Conservation (phyloP, 1,140 invertebrate genomes). For the Trichogramma pretiosum region DNA sequence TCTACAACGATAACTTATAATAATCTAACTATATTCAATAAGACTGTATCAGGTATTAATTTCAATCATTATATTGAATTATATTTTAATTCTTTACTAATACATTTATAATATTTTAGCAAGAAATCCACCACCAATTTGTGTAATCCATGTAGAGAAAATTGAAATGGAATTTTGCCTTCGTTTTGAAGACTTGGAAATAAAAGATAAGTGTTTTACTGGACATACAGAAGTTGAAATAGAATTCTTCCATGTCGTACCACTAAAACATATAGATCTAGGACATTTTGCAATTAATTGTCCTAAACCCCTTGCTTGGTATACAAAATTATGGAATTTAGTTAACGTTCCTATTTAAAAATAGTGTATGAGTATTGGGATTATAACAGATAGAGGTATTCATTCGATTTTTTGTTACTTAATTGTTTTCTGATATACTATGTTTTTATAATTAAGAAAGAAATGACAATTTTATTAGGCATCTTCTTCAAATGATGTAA, state of each 20-base stretch:
- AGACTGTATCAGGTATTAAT: constrained; percentile 37
- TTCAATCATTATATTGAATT: no score
- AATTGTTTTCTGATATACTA: no score
- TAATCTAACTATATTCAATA: constrained; percentile 25
- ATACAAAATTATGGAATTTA: background rate
- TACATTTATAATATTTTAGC: constrained; percentile 21
- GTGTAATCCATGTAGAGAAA: constrained; percentile 23
- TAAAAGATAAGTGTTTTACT: constrained; percentile 21
- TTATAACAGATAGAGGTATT: no score
- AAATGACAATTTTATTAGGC: background rate
- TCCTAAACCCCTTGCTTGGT: background rate
- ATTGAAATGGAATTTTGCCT: constrained; percentile 28
- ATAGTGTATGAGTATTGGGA: no score
- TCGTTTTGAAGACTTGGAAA: constrained; percentile 28
- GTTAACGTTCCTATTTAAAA: no score
- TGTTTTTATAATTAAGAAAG: no score
- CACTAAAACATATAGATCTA: constrained; percentile 21
- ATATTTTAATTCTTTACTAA: no score
- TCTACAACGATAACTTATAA: constrained; percentile 32
- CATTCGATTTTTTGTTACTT: no score
- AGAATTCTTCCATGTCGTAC: constrained; percentile 11
- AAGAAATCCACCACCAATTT: constrained; percentile 33
- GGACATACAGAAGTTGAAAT: constrained; percentile 25
- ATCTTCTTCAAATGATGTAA: no score
- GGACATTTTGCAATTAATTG: constrained; percentile 24